A percentile compares a stretch with the other conserved stretches of the same genome.
Conservation (phyloP, 2,113 vertebrate species). For the Microcebus murinus region DNA sequence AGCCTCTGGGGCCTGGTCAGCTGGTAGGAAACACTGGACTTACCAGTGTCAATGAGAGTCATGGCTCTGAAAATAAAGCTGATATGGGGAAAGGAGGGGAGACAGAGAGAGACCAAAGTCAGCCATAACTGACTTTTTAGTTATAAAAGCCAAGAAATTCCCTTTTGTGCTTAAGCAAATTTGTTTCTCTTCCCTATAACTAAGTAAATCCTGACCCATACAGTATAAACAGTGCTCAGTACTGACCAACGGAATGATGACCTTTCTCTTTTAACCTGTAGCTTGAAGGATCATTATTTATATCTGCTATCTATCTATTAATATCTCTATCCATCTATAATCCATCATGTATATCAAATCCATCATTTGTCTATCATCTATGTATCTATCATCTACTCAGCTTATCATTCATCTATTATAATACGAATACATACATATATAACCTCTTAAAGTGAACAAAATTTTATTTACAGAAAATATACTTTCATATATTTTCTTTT, state of each 20-base stretch:
- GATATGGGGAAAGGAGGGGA: neutral
- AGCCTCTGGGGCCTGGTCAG: neutral
- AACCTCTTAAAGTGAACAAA: neutral
- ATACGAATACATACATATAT: fast-evolving
- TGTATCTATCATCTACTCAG: neutral
- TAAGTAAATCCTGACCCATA: neutral
- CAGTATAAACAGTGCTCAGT: fast-evolving
- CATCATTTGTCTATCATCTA: neutral
- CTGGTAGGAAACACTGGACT: fast-evolving
- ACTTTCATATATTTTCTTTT: neutral
- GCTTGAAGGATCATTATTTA: neutral
- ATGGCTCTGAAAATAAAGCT: neutral
- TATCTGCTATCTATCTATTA: neutral
- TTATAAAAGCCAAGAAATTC: neutral
- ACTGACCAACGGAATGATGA: no score
- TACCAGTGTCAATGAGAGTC: fast-evolving
- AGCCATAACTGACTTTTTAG: neutral
- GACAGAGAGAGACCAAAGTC: neutral
- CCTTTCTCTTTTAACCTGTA: no score
- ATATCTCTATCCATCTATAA: neutral
- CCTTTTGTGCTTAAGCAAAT: no score
- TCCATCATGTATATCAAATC: neutral
- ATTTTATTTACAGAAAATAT: neutral
- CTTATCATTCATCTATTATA: no score
- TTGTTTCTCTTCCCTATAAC: neutral